Evolutionary conservation across 2,797 vertebrate genomes (phyloP).

Genomic region (Antrozous pallidus): DNA sequence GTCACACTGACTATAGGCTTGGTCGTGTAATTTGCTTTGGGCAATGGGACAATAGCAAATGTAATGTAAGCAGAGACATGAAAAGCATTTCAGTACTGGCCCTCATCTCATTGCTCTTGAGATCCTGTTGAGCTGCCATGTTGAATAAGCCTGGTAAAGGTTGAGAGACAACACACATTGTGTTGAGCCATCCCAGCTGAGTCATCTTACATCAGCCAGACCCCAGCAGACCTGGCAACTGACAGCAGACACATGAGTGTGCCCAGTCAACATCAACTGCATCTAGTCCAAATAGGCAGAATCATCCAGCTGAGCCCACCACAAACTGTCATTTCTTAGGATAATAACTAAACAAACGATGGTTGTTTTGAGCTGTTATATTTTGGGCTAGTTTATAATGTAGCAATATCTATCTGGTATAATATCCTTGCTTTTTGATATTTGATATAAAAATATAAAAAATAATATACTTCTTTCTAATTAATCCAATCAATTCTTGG

Average conservation of each 20-base stretch:
- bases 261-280: background rate
- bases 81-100: background rate
- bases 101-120: background rate
- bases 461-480: background rate
- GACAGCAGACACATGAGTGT: background rate
- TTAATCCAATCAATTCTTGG: background rate
- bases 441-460: background rate
- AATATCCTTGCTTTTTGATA: background rate
- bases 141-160: background rate
- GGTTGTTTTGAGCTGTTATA: conserved; percentile 7
- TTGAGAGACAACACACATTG: background rate
- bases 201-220: background rate
- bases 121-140: background rate
- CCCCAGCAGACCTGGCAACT: background rate
- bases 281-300: background rate
- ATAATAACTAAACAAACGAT: background rate
- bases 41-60: background rate
- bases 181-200: background rate
- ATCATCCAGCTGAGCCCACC: background rate
- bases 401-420: background rate
- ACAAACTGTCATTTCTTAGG: background rate
- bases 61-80: background rate
- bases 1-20: background rate
- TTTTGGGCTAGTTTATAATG: background rate
- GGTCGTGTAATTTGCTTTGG: background rate